Base-by-base conservation (phyloP, 2,888 invertebrate genomes). In the Hyalella azteca region DNA sequence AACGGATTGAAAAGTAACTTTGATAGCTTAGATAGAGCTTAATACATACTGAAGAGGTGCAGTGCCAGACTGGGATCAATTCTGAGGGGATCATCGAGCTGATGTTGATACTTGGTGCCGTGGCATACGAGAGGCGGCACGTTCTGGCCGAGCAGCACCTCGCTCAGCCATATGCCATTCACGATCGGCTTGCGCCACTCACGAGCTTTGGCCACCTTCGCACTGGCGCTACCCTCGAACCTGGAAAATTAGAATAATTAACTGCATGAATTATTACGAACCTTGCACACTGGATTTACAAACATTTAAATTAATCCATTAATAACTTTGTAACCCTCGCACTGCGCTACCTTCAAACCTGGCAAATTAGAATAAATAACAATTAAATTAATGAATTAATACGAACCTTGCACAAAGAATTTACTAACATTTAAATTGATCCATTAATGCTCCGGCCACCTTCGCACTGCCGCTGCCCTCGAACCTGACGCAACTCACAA, bases 181-280 rank as follows among this genome's bases (percentile, higher is more conserved):
- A 98, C 97, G 1, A 95, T 92, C 0, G 95, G 95, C 50, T 94
- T 93, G 86, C 92, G 93, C 95, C 96, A 97, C 87, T 97, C 96
- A 76, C 94, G 91, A 0, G 98, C 98, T 86, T 94, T 94, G 83
- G 92, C 90, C 88, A 93, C 95, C 89, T 98, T 98, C 85, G 91
- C 90, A n/a, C 45, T 45, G 11, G 41, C 45, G 75, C 45, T 75
- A 32, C 97, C 97, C 84, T 96, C 95, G 0, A 93, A 92, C 85
- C 95, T 95, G 86, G 29, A 78, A 76, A 60, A 77, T 60, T n/a
- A 49, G 1, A 78, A 79, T 29, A 19, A 66, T 75, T 32, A 7
- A 45, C 41, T 77, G 73, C 15, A n/a, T n/a, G n/a, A n/a, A n/a
- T n/a, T n/a, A n/a, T n/a, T n/a, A n/a, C n/a, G n/a, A n/a, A n/a